phyloP scores from a whole-genome alignment of 2,113 vertebrate genomes.

The Rhinopithecus roxellana region DNA sequence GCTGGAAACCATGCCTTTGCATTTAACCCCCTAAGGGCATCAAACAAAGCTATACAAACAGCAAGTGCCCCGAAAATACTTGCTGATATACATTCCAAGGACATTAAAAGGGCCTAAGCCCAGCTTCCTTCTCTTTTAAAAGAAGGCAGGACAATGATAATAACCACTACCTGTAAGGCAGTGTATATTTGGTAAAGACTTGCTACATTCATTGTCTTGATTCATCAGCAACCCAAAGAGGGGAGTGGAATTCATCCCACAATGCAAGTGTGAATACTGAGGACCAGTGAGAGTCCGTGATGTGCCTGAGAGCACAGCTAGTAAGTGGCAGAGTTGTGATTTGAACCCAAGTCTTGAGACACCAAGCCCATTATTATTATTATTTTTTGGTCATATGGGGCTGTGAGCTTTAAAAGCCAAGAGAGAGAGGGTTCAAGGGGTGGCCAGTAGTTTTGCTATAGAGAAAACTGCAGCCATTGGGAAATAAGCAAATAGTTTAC shows the following conservation, averaged over 20 bases:
- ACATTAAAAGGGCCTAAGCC: background rate
- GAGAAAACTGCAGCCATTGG: background rate
- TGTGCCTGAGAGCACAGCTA: background rate
- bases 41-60: background rate
- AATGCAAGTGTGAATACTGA: background rate
- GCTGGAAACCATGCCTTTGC: conserved; percentile 1
- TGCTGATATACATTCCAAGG: background rate
- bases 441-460: background rate
- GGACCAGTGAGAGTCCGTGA: background rate
- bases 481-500: background rate
- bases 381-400: too few relatives aligned
- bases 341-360: background rate
- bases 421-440: background rate
- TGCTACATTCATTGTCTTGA: background rate
- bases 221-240: background rate
- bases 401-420: background rate
- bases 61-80: background rate
- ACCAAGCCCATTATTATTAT: background rate
- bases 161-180: background rate
- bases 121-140: background rate
- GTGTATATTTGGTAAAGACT: background rate
- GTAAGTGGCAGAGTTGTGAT: background rate
- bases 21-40: background rate
- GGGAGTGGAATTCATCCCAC: background rate
- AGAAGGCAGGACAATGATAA: background rate